Evolutionary conservation across 2,113 vertebrate species (phyloP), one percentile per base, ranked within the genome.

Genomic region (Struthidea cinerea): DNA sequence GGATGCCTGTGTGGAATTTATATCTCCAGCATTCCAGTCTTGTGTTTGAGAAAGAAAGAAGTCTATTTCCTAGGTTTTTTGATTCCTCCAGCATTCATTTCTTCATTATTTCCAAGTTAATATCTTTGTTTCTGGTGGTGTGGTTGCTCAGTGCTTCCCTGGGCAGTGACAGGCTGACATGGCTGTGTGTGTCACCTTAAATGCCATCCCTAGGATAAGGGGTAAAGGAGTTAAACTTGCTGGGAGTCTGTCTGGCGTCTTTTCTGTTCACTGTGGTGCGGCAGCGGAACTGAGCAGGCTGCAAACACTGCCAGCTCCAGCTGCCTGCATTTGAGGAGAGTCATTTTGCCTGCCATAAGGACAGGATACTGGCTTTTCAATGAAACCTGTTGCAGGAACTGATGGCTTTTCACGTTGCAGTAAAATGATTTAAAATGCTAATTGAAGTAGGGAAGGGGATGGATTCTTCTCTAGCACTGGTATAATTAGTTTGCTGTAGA

Each of bases 321-420:
- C 69, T 89, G 44, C 73, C 42, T 65, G 19, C 20, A 1, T 67
- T 23, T 83, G 65, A 90, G 67, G 71, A 56, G 59, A 84, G 57
- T 52, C 44, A 61, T 84, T 83, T 71, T 78, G 85, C 47, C 7
- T 80, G 35, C 81, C 3, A 6, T 61, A 80, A 95, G 82, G 84
- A 87, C 33, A 77, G 77, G 90, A 74, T 69, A 47, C 73, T 28
- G 57, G 8, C 7, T 81, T 88, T 80, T 77, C 60, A 64, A 0
- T 92, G 82, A 77, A 86, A 78, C 77, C n/a, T 84, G 32, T 86
- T 81, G 87, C 60, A 71, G 65, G 52, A 93, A 39, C 53, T 49
- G 41, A 56, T 71, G 55, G 47, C 78, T 87, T 83, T 93, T 91
- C 19, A 20, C 18, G 7, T 86, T 67, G 71, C 68, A 83, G 52